Percentiles rank a stretch among this genome's conserved stretches.
phyloP scores from a whole-genome alignment of 2,797 vertebrate genomes.

The Sebastes vulpes region DNA sequence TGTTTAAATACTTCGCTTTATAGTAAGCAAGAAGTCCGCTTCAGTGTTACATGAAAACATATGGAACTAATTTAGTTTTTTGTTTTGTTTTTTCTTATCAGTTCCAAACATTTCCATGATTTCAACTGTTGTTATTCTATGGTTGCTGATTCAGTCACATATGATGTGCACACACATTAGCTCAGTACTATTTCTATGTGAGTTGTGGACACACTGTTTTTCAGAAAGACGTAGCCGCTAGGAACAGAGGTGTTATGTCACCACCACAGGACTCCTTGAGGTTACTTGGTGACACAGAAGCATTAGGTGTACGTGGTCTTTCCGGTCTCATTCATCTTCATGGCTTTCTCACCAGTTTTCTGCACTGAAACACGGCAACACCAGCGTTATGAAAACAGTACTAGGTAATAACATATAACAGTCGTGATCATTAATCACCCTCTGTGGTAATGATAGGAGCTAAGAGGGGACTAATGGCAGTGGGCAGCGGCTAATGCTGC shows the following conservation, averaged over 20 bases:
- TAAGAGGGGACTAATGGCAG: conserved; percentile 58
- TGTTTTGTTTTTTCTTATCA: no score
- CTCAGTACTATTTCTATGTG: neutral
- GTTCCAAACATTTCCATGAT: neutral
- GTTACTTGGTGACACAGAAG: conserved; percentile 27
- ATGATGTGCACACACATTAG: neutral
- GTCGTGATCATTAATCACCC: conserved; percentile 3
- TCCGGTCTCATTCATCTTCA: conserved; percentile 4
- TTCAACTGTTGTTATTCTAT: neutral
- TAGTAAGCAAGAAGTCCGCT: no score
- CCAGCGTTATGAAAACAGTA: neutral
- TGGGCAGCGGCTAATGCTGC: conserved; percentile 8
- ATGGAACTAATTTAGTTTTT: no score
- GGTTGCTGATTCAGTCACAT: neutral
- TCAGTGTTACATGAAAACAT: no score
- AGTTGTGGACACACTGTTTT: neutral
- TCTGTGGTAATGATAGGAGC: conserved; percentile 15
- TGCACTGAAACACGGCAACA: conserved; percentile 3
- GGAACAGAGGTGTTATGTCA: neutral
- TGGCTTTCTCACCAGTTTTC: conserved; percentile 6
- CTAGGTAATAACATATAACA: neutral
- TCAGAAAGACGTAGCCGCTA: neutral
- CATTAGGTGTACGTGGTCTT: neutral
- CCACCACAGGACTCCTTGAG: neutral
- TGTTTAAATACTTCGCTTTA: no score